Evolutionary conservation across 2,888 invertebrate species (phyloP), one percentile per base, ranked within the genome.

Genomic region (Gordius sp.): DNA sequence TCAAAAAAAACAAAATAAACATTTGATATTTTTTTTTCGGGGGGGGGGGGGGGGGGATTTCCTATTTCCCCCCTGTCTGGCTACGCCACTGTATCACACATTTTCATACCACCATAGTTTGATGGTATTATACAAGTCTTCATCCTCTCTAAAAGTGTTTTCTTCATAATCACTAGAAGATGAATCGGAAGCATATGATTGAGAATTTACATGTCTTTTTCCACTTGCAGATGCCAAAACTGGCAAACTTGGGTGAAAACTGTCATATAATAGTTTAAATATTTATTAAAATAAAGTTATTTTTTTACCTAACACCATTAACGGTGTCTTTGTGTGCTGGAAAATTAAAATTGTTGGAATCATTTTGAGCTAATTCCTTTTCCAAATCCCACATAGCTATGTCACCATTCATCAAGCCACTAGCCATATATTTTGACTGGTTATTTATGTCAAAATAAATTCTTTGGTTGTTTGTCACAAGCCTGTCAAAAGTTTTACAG

Each of bases 301-400:
- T n/a, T 20, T n/a, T 20, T 47, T 47, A 47, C 47, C 47, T 47
- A 4, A 47, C 47, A 20, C 47, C 47, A 20, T 47, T 47, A 47
- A 47, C 47, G 16, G 16, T n/a, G 20, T 47, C 47, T 4, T 13
- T n/a, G 20, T 47, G 47, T 47, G 47, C 47, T 4, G 8, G 8
- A 20, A 47, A 47, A n/a, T 47, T 20, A 4, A n/a, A 47, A 8
- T 4, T n/a, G 4, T 4, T 47, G 20, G 8, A 13, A 18, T 47
- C 47, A 8, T 47, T 47, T 47, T 20, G 4, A 18, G 8, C 47
- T n/a, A 4, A n/a, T 8, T 20, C 23, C n/a, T 4, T 13, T n/a
- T 13, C 8, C 20, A 47, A n/a, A 47, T 47, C 47, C 47, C 47
- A 47, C 8, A 47, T 18, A 18, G 8, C 20, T 18, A 47, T 20